Evolutionary conservation across 2,888 invertebrate species (phyloP).

Genomic region (Xylota segnis): DNA sequence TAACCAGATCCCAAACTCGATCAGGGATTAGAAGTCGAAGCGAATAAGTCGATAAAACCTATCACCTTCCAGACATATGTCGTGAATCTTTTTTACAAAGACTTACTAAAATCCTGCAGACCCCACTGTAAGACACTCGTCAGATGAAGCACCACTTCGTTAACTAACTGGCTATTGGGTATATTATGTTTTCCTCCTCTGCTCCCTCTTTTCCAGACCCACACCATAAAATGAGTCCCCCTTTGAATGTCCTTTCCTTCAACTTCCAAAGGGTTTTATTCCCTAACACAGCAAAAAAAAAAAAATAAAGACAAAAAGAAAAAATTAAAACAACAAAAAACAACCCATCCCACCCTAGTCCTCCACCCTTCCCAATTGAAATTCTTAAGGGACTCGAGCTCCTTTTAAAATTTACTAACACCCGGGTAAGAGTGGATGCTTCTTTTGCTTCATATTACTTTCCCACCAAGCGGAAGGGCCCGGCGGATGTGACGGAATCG

Average conservation of each 20-base stretch:
- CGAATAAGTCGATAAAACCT: no score
- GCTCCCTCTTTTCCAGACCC: background rate
- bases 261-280: constrained; percentile 53
- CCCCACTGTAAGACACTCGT: constrained; percentile 24
- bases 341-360: background rate
- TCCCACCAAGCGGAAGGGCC: constrained; percentile 43
- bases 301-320: constrained; percentile 15
- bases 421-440: constrained; percentile 55
- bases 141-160: constrained; percentile 28
- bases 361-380: background rate
- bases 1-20: no score
- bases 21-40: no score
- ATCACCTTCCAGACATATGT: no score
- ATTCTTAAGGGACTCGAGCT: constrained; percentile 44
- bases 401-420: constrained; percentile 68
- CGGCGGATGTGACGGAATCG: constrained; percentile 63
- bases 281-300: constrained; percentile 14
- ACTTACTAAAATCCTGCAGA: background rate
- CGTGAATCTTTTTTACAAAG: no score
- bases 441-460: constrained; percentile 69
- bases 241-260: constrained; percentile 52
- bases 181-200: background rate
- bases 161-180: constrained; percentile 44
- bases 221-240: background rate
- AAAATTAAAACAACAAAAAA: constrained; percentile 38